Evolutionary conservation across 2,888 invertebrate species (phyloP).

Genomic region (Sialis fuliginosa): DNA sequence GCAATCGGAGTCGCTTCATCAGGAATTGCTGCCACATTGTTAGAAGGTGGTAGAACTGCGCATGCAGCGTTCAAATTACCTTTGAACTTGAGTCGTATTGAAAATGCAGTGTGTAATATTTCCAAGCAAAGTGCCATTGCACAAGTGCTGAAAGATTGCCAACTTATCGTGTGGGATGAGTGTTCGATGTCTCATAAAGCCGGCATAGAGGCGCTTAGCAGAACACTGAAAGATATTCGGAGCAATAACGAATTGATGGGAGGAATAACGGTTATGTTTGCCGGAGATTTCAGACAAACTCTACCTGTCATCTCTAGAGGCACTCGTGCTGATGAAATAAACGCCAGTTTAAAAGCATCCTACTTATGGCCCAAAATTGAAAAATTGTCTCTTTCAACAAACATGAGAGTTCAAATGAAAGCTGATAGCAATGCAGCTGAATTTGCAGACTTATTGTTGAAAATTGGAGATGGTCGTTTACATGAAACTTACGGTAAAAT

Average conservation of each 20-base stretch:
- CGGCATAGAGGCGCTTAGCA: conserved; percentile 13
- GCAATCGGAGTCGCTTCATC: conserved; percentile 14
- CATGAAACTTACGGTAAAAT: not conserved
- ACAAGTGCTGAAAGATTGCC: conserved; percentile 6
- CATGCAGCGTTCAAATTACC: conserved; percentile 14
- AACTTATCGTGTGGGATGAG: conserved; percentile 15
- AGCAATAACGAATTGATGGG: conserved; percentile 9
- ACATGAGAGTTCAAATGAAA: not conserved
- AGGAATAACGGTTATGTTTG: conserved; percentile 11
- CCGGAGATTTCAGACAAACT: conserved; percentile 13
- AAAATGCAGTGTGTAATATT: conserved; percentile 10
- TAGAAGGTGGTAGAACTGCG: conserved; percentile 13
- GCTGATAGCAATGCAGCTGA: not conserved
- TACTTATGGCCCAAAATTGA: conserved; percentile 5
- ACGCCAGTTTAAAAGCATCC: conserved; percentile 1
- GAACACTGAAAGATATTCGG: conserved; percentile 8
- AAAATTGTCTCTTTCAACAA: conserved; percentile 5
- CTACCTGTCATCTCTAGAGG: conserved; percentile 10
- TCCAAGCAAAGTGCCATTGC: conserved; percentile 5
- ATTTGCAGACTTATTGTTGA: not conserved
- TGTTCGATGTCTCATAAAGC: conserved; percentile 12
- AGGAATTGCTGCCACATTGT: conserved; percentile 17
- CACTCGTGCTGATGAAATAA: conserved; percentile 1
- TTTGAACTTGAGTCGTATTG: conserved; percentile 4
- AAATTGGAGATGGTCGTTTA: conserved; percentile 2